Conservation (phyloP, 1,140 invertebrate genomes). For the Zaprionus nigranus region DNA sequence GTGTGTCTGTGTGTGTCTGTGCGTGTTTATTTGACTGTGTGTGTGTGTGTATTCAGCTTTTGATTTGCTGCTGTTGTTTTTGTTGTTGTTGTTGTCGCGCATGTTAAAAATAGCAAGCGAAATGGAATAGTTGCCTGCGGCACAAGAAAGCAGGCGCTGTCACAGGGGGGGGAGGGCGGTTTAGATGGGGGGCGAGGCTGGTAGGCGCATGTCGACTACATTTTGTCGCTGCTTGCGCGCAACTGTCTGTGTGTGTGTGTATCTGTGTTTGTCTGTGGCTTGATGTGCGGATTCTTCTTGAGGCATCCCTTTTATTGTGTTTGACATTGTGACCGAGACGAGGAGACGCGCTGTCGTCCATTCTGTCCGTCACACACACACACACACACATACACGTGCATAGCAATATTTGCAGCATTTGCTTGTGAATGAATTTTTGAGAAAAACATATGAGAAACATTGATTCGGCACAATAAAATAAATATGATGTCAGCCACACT, state of each 20-base stretch:
- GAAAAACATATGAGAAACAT: constrained; percentile 46
- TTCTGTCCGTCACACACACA: neutral
- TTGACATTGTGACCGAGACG: constrained; percentile 74
- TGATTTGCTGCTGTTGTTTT: constrained; percentile 62
- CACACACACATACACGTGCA: constrained; percentile 8
- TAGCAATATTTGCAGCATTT: constrained; percentile 4
- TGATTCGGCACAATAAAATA: constrained; percentile 67
- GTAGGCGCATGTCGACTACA: constrained; percentile 57
- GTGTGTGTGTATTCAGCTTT: constrained; percentile 52
- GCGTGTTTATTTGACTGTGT: constrained; percentile 7
- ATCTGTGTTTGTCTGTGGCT: constrained; percentile 23
- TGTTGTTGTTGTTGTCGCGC: constrained; percentile 54
- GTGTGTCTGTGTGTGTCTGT: constrained; percentile 4
- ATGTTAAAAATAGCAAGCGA: constrained; percentile 78
- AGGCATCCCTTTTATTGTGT: constrained; percentile 34
- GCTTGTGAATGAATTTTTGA: constrained; percentile 68
- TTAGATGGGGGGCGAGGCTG: constrained; percentile 24
- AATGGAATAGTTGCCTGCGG: constrained; percentile 71
- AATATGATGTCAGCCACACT: constrained; percentile 71
- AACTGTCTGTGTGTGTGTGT: constrained; percentile 13
- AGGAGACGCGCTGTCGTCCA: constrained; percentile 17
- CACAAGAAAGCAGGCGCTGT: constrained; percentile 20
- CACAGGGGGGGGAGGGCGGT: constrained; percentile 10
- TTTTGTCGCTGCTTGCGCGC: constrained; percentile 29
- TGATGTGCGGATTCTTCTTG: constrained; percentile 23